Conservation (phyloP, 2,113 vertebrate genomes). For the Laticauda colubrina region DNA sequence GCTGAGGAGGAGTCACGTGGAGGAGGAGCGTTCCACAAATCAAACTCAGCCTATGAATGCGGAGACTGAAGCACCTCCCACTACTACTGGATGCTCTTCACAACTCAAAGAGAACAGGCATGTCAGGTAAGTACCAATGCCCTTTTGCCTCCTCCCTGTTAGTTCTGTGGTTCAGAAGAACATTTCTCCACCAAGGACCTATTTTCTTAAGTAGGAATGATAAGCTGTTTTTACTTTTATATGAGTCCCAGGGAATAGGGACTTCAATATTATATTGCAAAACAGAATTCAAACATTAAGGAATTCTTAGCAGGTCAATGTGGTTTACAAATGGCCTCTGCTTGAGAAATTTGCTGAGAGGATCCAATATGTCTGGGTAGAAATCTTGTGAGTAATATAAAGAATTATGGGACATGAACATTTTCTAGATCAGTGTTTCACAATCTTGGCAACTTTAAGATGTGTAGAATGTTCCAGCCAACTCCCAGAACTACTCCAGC, state of each 20-base stretch:
- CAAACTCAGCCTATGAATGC: no score
- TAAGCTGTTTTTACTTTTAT: constrained; percentile 22
- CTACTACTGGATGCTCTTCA: no score
- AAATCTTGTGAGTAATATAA: neutral
- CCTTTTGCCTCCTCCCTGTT: neutral
- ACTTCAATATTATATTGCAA: neutral
- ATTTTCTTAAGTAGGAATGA: constrained; percentile 23
- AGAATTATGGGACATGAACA: neutral
- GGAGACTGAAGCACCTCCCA: no score
- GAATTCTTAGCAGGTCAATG: neutral
- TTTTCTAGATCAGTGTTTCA: neutral
- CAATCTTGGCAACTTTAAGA: neutral
- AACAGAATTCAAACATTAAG: neutral
- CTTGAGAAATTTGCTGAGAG: neutral
- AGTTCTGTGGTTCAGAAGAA: neutral
- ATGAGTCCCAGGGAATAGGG: neutral
- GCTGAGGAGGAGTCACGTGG: no score
- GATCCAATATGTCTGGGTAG: neutral
- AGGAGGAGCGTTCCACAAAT: no score
- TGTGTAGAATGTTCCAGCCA: neutral
- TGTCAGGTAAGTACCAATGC: no score
- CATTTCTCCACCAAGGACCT: constrained; percentile 30
- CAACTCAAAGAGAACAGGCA: no score
- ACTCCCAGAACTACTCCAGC: neutral
- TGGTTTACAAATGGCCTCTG: neutral